Evolutionary conservation across 37 sponge, comb jelly and placozoan species (phyloP).

Genomic region (Spongia lamella): DNA sequence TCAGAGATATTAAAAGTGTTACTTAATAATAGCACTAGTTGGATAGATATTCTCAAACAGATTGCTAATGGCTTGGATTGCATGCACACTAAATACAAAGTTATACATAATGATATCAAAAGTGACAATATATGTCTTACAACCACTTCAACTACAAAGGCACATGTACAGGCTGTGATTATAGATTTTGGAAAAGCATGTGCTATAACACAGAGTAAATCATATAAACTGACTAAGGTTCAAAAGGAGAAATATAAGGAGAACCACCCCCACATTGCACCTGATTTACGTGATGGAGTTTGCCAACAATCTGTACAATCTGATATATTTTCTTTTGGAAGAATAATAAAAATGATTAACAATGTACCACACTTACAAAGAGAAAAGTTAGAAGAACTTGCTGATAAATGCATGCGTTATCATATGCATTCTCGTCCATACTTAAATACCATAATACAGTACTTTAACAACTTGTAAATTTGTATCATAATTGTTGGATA

Average conservation of each 20-base stretch:
- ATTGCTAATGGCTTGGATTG: neutral
- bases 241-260: conserved; percentile 7
- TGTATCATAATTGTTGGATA: too few species aligned
- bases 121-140: conserved; percentile 2
- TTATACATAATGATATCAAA: conserved; percentile 8
- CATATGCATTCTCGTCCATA: too few species aligned
- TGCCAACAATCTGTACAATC: neutral
- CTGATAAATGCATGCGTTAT: too few species aligned
- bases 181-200: conserved; percentile 37
- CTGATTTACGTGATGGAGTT: conserved; percentile 25
- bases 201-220: neutral
- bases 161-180: conserved; percentile 9
- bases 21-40: neutral
- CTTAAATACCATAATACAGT: too few species aligned
- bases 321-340: conserved; percentile 23
- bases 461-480: too few species aligned
- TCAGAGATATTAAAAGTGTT: neutral
- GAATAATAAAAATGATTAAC: neutral
- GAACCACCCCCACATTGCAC: conserved; percentile 26
- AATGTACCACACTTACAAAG: too few species aligned
- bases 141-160: neutral
- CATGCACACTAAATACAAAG: neutral
- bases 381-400: too few species aligned
- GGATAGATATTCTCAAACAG: neutral
- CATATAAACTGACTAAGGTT: neutral